A percentile compares a stretch with the other conserved stretches of the same genome.
Conservation (phyloP, 2,797 vertebrate genomes). For the Buphagus erythrorhynchus region DNA sequence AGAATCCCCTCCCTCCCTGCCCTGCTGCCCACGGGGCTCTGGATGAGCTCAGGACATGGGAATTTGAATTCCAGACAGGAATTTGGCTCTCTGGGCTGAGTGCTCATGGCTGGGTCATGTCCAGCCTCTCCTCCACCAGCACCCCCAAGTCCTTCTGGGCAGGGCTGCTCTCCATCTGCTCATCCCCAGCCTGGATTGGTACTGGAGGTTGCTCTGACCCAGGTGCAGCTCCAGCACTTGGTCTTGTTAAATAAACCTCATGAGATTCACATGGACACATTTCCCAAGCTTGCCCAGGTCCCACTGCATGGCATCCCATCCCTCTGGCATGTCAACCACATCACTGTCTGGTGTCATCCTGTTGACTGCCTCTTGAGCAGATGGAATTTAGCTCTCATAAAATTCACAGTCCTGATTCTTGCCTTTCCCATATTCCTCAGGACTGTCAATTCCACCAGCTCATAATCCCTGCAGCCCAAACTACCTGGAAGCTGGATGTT, state of each 20-base stretch:
- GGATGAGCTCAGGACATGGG: fast-evolving
- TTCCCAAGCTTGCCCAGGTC: neutral
- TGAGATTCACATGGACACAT: neutral
- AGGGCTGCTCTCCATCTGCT: neutral
- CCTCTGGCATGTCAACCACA: too few relatives aligned
- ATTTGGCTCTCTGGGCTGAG: neutral
- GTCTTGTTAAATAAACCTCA: neutral
- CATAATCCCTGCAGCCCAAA: neutral
- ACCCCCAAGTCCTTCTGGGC: fast-evolving
- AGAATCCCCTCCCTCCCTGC: fast-evolving
- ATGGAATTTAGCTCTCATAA: neutral
- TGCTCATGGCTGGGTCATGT: fast-evolving
- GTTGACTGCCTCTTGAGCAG: too few relatives aligned
- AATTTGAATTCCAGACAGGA: too few relatives aligned
- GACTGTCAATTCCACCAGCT: neutral
- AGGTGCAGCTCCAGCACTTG: neutral
- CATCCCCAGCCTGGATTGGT: neutral
- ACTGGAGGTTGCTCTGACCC: fast-evolving
- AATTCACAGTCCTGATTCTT: neutral
- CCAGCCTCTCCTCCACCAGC: neutral
- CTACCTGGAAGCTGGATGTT: neutral
- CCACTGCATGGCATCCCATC: too few relatives aligned
- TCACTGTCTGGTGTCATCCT: neutral
- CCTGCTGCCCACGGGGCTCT: fast-evolving
- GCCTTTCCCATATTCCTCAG: neutral